phyloP scores from a whole-genome alignment of 1,140 invertebrate species.

The Lamellibrachia luymesi region DNA sequence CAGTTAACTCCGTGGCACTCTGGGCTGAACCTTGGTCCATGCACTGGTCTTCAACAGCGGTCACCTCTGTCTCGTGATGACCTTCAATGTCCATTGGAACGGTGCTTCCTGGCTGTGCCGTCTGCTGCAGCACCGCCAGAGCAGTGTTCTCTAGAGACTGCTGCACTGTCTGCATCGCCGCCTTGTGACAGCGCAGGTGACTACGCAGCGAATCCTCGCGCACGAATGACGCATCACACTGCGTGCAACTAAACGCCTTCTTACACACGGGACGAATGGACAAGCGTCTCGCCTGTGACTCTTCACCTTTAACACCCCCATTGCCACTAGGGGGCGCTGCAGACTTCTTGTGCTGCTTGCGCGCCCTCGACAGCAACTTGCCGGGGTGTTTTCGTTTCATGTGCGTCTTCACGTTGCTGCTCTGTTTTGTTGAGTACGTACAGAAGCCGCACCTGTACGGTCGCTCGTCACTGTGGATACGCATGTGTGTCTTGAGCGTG shows the following conservation, averaged over 20 bases:
- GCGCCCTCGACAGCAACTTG: conserved; percentile 18
- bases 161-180: neutral
- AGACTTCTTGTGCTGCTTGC: neutral
- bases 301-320: neutral
- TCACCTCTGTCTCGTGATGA: neutral
- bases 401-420: conserved; percentile 42
- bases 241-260: conserved; percentile 41
- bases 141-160: conserved; percentile 35
- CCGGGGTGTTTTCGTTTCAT: conserved; percentile 41
- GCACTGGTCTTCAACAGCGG: neutral
- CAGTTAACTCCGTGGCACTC: neutral
- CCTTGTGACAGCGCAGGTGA: conserved; percentile 47
- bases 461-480: conserved; percentile 57
- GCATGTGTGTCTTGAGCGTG: conserved; percentile 50
- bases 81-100: neutral
- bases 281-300: neutral
- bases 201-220: conserved; percentile 51
- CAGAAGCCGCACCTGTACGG: conserved; percentile 53
- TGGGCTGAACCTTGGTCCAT: neutral
- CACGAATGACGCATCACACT: conserved; percentile 50
- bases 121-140: conserved; percentile 33
- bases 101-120: neutral
- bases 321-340: no score
- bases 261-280: conserved; percentile 34
- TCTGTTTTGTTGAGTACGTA: conserved; percentile 46